These are phyloP conservation scores for Periophthalmodon schlosseri DNA, from an alignment of 2,113 vertebrate species.

Conservation along the genomic window DNA sequence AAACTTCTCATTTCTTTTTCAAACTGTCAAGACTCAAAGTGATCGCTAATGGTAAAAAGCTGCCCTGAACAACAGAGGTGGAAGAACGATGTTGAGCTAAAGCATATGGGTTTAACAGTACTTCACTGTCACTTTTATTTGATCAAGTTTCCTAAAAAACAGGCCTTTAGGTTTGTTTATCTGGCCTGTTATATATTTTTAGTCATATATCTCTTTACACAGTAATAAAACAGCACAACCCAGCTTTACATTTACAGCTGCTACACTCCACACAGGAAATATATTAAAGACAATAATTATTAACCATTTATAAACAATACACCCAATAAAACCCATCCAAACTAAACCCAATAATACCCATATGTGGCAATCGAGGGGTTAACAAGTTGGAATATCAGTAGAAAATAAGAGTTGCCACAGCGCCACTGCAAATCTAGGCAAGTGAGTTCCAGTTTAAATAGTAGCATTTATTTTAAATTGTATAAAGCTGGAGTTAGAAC, in stretches of 20 bases:
- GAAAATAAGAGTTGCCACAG: no score
- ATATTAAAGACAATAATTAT: not conserved
- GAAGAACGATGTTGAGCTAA: not conserved
- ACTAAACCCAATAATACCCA: not conserved
- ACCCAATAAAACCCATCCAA: not conserved
- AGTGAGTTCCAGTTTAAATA: no score
- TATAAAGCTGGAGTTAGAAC: no score
- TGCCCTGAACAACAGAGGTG: not conserved
- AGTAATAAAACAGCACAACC: not conserved
- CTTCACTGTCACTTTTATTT: not conserved
- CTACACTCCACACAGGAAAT: not conserved
- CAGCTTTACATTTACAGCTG: not conserved
- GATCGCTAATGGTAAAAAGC: not conserved
- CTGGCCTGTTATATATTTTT: not conserved
- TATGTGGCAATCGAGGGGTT: no score
- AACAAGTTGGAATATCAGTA: no score
- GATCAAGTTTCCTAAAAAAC: not conserved
- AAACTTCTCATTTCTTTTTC: slow-evolving; percentile 11
- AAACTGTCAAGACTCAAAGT: slow-evolving; percentile 4
- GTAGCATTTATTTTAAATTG: no score
- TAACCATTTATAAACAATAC: not conserved
- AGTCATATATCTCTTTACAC: not conserved
- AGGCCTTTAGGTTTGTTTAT: no score
- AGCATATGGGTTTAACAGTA: not conserved
- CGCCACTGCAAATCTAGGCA: no score